A percentile compares a stretch with the other conserved stretches of the same genome.
Evolutionary conservation across 2,888 invertebrate genomes (phyloP).

Genomic region (Brenthis hecate): DNA sequence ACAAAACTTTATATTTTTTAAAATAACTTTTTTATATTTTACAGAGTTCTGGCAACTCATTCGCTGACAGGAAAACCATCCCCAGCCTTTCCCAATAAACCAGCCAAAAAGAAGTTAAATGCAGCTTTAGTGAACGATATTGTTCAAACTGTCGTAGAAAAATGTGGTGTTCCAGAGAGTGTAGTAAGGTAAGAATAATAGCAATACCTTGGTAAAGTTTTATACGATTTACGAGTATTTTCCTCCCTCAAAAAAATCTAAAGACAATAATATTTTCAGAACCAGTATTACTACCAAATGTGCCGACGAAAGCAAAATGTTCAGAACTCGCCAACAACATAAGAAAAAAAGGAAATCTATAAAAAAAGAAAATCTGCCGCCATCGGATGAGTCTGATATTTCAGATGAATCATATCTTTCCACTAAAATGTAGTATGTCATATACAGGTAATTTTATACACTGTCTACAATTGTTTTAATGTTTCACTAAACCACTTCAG

Average conservation of each 20-base stretch:
- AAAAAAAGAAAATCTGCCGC: conserved; percentile 50
- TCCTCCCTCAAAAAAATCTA: neutral
- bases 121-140: conserved; percentile 75
- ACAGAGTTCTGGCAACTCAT: conserved; percentile 71
- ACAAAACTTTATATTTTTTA: neutral
- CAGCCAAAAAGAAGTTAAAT: conserved; percentile 69
- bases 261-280: conserved; percentile 50
- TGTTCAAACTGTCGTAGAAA: conserved; percentile 72
- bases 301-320: conserved; percentile 84
- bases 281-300: conserved; percentile 84
- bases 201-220: no score
- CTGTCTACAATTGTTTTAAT: no score
- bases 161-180: conserved; percentile 26
- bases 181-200: neutral
- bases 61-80: conserved; percentile 82
- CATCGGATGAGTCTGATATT: conserved; percentile 38
- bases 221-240: neutral
- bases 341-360: conserved; percentile 44
- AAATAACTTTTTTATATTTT: neutral
- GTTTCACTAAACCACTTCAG: no score
- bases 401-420: conserved; percentile 35
- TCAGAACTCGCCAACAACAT: conserved; percentile 56
- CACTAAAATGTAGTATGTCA: neutral
- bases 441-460: no score
- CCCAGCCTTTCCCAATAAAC: conserved; percentile 71